Conservation (phyloP, 2,113 vertebrate species). For the Eulacestoma nigropectus region DNA sequence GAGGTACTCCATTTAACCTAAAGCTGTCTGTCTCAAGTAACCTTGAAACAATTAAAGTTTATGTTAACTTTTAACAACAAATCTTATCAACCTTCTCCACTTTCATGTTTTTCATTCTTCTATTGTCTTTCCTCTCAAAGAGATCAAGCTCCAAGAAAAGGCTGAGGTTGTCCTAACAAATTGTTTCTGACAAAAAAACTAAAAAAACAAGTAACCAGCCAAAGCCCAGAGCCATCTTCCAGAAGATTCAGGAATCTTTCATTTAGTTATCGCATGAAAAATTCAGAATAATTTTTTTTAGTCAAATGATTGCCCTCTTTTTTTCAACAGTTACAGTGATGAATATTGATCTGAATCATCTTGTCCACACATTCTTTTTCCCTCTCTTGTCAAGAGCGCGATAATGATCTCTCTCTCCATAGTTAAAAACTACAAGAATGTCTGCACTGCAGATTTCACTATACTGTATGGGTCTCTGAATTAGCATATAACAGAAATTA, state of each 20-base stretch:
- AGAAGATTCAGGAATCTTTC: neutral
- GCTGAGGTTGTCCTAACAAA: neutral
- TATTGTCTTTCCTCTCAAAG: neutral
- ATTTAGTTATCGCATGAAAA: neutral
- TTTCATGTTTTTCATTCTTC: neutral
- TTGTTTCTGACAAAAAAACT: neutral
- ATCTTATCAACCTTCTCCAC: neutral
- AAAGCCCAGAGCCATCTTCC: rapidly evolving
- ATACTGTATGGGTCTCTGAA: neutral
- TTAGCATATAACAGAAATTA: neutral
- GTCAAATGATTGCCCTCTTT: neutral
- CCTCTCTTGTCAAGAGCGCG: neutral
- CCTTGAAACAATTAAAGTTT: neutral
- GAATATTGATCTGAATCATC: neutral
- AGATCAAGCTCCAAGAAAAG: neutral
- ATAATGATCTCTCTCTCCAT: neutral
- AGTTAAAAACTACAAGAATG: neutral
- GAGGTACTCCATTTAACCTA: neutral
- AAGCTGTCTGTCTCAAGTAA: neutral
- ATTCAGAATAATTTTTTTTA: neutral
- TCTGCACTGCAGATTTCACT: neutral
- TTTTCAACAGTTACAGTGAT: neutral
- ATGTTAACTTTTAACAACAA: neutral
- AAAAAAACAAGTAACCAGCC: neutral
- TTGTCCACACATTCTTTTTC: neutral